Conservation (phyloP, 2,797 vertebrate genomes). For the Alfaro cultratus region DNA sequence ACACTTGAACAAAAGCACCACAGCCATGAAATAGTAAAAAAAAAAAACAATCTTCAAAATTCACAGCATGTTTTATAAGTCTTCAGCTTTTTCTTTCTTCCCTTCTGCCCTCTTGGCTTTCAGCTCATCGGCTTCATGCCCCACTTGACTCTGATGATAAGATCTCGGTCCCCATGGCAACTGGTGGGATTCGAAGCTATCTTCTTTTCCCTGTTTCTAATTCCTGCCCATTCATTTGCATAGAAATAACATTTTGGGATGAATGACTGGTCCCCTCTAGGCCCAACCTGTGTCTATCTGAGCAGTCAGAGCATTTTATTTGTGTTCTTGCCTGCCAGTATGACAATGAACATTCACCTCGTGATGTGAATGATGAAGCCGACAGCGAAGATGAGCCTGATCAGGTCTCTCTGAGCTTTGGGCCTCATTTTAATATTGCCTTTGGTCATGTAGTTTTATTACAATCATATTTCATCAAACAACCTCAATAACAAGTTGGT, state of each 20-base stretch:
- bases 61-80: constrained; percentile 5
- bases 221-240: constrained; percentile 81
- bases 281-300: constrained; percentile 56
- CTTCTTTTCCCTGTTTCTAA: constrained; percentile 68
- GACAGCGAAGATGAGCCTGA: constrained; percentile 28
- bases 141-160: constrained; percentile 77
- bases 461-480: constrained; percentile 81
- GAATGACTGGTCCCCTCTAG: constrained; percentile 68
- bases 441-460: constrained; percentile 72
- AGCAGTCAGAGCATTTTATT: constrained; percentile 53
- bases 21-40: not conserved
- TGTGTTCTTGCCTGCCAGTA: constrained; percentile 57
- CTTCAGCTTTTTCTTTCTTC: not conserved
- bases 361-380: constrained; percentile 67
- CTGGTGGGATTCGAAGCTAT: constrained; percentile 60
- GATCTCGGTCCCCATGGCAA: constrained; percentile 81
- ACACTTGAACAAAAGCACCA: not conserved
- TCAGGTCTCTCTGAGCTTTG: constrained; percentile 49
- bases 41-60: not conserved
- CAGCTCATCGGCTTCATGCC: constrained; percentile 59
- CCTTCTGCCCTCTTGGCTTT: constrained; percentile 45
- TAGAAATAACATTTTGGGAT: constrained; percentile 84
- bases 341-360: constrained; percentile 47
- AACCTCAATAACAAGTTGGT: constrained; percentile 76
- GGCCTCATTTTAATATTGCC: constrained; percentile 72